Evolutionary conservation across 1,140 invertebrate species (phyloP).

Genomic region (Antheraea mylitta): DNA sequence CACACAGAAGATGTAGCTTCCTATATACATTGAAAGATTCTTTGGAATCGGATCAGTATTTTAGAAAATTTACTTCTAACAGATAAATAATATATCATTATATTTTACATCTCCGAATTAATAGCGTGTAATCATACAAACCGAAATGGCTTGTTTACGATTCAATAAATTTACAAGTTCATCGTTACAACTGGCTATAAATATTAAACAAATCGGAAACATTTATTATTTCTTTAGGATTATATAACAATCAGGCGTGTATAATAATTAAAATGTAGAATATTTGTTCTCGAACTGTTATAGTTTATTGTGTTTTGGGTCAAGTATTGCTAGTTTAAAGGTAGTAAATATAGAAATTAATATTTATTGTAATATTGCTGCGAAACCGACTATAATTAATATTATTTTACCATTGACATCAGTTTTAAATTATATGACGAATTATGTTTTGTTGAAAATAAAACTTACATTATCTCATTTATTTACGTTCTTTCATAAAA

Average conservation of each 20-base stretch:
- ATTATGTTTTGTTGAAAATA: too few relatives aligned
- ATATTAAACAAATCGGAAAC: slow-evolving; percentile 20
- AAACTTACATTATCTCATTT: too few relatives aligned
- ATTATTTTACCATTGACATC: too few relatives aligned
- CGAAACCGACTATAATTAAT: too few relatives aligned
- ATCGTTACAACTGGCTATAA: slow-evolving; percentile 21
- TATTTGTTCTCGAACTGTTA: background rate
- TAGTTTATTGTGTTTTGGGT: background rate
- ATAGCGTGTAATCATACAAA: background rate
- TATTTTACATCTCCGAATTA: background rate
- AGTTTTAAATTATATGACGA: too few relatives aligned
- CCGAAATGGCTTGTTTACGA: slow-evolving; percentile 18
- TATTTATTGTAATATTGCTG: too few relatives aligned
- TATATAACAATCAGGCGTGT: background rate
- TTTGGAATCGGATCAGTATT: too few relatives aligned
- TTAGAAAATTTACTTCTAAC: too few relatives aligned
- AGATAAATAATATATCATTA: background rate
- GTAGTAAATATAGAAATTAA: background rate
- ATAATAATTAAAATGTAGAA: background rate
- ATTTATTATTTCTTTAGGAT: slow-evolving; percentile 8
- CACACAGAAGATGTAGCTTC: too few relatives aligned
- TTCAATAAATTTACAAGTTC: slow-evolving; percentile 19
- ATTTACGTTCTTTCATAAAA: too few relatives aligned
- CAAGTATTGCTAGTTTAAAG: background rate
- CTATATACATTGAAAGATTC: too few relatives aligned